phyloP scores from a whole-genome alignment of 2,797 vertebrate species.

The Propithecus perrieri region DNA sequence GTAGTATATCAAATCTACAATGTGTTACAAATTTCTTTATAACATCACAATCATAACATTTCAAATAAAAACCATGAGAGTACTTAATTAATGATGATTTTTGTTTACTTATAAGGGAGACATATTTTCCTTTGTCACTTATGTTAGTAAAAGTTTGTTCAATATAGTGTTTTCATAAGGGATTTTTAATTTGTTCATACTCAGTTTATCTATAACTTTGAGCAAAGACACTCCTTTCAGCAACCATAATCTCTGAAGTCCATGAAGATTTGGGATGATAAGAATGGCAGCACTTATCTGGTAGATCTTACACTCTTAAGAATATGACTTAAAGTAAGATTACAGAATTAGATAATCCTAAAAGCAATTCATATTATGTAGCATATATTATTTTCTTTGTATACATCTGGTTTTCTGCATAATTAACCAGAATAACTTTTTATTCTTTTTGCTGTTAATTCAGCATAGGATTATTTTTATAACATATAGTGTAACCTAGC shows the following conservation, averaged over 20 bases:
- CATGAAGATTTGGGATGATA: background rate
- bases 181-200: constrained; percentile 4
- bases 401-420: constrained; percentile 65
- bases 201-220: background rate
- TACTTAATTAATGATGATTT: background rate
- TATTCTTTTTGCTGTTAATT: constrained; percentile 64
- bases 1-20: background rate
- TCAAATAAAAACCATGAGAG: background rate
- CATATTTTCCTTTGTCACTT: background rate
- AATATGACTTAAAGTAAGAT: constrained; percentile 70
- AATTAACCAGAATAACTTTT: constrained; percentile 74
- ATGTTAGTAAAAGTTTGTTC: constrained; percentile 21
- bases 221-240: background rate
- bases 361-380: constrained; percentile 64
- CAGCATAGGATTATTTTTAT: constrained; percentile 74
- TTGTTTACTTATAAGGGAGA: background rate
- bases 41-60: background rate
- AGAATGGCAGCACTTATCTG: background rate
- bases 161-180: background rate
- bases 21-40: background rate
- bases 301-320: constrained; percentile 61
- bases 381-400: constrained; percentile 74
- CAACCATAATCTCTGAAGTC: background rate
- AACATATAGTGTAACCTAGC: constrained; percentile 65
- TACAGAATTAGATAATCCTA: constrained; percentile 66